These are phyloP conservation scores for Mylabris sibirica DNA, from an alignment of 2,888 invertebrate genomes.

Conservation along the genomic window DNA sequence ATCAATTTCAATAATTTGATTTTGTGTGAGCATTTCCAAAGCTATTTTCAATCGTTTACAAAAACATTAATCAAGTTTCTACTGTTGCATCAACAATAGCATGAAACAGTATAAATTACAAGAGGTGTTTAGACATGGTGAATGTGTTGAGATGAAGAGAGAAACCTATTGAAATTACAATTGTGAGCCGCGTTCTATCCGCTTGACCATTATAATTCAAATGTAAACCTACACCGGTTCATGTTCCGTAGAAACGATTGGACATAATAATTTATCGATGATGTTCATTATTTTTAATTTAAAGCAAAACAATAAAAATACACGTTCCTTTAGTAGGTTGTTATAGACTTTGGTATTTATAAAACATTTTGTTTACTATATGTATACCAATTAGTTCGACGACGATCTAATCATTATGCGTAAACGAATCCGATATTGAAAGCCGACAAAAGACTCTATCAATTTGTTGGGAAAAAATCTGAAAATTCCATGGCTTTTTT, in stretches of 20 bases:
- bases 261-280: conserved; percentile 16
- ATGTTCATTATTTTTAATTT: conserved; percentile 16
- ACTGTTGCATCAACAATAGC: conserved; percentile 8
- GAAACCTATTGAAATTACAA: conserved; percentile 2
- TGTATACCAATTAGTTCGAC: conserved; percentile 5
- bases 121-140: conserved; percentile 4
- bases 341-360: conserved; percentile 10
- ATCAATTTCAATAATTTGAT: not conserved
- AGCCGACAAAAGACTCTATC: not conserved
- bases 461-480: not conserved
- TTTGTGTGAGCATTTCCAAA: not conserved
- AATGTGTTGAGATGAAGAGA: conserved; percentile 11
- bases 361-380: not conserved
- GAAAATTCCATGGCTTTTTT: not conserved
- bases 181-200: not conserved
- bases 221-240: conserved; percentile 17
- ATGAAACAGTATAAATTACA: conserved; percentile 14
- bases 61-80: not conserved
- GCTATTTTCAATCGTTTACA: not conserved
- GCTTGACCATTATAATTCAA: conserved; percentile 16
- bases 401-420: conserved; percentile 14
- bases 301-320: not conserved
- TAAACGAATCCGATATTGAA: conserved; percentile 1
- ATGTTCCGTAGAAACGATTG: conserved; percentile 10
- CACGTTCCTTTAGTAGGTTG: not conserved